Conservation (phyloP, 2,888 invertebrate genomes). For the Prosapia bicincta region DNA sequence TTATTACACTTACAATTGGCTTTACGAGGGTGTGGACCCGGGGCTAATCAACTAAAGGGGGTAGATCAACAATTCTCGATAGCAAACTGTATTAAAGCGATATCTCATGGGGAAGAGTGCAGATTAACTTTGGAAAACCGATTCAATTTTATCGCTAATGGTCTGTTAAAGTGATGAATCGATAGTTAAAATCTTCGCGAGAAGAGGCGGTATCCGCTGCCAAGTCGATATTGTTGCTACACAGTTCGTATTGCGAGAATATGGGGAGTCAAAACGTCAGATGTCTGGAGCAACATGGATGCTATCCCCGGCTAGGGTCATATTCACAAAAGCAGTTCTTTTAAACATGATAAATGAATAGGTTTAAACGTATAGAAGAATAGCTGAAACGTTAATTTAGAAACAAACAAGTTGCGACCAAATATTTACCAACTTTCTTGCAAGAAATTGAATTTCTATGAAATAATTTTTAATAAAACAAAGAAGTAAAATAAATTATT, state of each 20-base stretch:
- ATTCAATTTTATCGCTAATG: constrained; percentile 2
- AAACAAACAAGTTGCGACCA: too few relatives aligned
- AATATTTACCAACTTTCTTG: too few relatives aligned
- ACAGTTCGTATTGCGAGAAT: background rate
- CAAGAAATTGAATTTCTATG: too few relatives aligned
- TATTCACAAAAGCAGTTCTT: too few relatives aligned
- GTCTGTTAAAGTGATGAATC: background rate
- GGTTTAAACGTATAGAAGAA: too few relatives aligned
- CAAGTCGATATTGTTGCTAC: background rate
- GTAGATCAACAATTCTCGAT: background rate
- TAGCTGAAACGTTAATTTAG: too few relatives aligned
- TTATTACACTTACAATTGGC: constrained; percentile 2
- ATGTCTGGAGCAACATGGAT: background rate
- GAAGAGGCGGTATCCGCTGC: background rate
- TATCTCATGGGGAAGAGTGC: background rate
- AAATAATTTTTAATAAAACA: too few relatives aligned
- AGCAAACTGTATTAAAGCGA: background rate
- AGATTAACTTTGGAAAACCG: background rate
- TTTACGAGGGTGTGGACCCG: background rate
- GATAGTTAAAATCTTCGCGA: background rate
- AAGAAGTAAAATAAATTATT: too few relatives aligned
- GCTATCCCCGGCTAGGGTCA: too few relatives aligned
- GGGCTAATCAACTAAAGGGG: background rate
- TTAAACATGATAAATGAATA: too few relatives aligned
- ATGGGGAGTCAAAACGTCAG: background rate